Base-by-base conservation (phyloP, 1,140 invertebrate genomes). In the Heliothis virescens region DNA sequence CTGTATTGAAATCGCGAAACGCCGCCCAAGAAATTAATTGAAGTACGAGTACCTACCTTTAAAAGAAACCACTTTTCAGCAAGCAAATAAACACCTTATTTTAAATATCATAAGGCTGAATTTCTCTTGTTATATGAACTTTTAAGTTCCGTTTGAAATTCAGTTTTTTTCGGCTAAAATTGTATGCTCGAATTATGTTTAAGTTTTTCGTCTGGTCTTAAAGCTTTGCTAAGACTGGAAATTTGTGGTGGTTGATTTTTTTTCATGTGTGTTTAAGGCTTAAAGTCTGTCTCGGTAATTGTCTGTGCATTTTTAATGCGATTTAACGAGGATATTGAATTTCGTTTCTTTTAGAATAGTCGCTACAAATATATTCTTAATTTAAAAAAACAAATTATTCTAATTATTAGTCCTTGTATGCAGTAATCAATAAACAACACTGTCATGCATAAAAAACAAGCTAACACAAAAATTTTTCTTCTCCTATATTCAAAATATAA, bases 21-120 rank as follows among this genome's bases (percentile, higher is more conserved):
- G 48, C 12, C 65, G 26, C 48, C 41, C 65, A 79, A 75, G 79
- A 80, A 80, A 80, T 80, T 80, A 80, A 80, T 80, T 74, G 71
- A 69, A 71, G 71, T n/a, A 21, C 1, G 13, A 52, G 16, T 29
- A 41, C 75, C 18, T 29, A 41, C 75, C 18, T 13, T 77, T 77
- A 62, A 77, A 77, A 77, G 75, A 77, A 77, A 77, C 26, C 62
- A 1, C 13, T 11, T 13, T 52, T 48, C 1, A 5, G n/a, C 73
- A 60, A 13, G 2, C 10, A 50, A 69, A 16, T 13, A 2, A 26
- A 9, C 52, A 69, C 65, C 13, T 53, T 69, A 67, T 15, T 26
- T 15, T 47, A 15, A 15, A 13, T 26, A 2, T 4, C 3, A 5
- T 63, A 52, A 69, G 48, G 65, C 29, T 16, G 9, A 50, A 29